phyloP scores from a whole-genome alignment of 2,888 invertebrate species.

The Netelia virgata region DNA sequence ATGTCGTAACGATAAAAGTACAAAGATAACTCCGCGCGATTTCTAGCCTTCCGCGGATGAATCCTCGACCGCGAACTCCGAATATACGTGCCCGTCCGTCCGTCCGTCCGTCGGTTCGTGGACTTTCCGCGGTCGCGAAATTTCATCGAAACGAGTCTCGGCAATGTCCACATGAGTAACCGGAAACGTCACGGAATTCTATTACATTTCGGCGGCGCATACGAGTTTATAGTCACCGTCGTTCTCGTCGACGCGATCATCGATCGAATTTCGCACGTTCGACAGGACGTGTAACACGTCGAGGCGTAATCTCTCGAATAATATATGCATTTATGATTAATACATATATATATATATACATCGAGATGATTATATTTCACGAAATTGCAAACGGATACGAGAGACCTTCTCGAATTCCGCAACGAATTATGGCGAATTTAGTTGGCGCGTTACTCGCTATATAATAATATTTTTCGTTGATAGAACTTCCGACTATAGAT shows the following conservation, averaged over 20 bases:
- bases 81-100: neutral
- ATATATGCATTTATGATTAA: neutral
- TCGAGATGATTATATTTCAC: slow-evolving; percentile 9
- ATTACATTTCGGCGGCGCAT: slow-evolving; percentile 30
- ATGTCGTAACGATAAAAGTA: neutral
- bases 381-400: slow-evolving; percentile 38
- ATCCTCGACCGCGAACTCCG: slow-evolving; percentile 24
- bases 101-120: neutral
- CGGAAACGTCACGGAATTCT: slow-evolving; percentile 52
- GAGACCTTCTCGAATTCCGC: slow-evolving; percentile 8
- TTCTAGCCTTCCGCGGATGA: slow-evolving; percentile 29
- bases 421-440: slow-evolving; percentile 40
- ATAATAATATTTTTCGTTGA: slow-evolving; percentile 37
- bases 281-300: neutral
- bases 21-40: neutral
- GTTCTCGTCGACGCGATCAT: neutral
- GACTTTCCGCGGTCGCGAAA: slow-evolving; percentile 28
- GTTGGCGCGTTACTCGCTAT: slow-evolving; percentile 41
- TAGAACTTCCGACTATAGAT: slow-evolving; percentile 45
- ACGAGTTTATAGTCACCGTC: neutral
- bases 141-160: slow-evolving; percentile 38
- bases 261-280: slow-evolving; percentile 33
- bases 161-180: slow-evolving; percentile 40
- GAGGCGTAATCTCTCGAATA: neutral
- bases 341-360: neutral